Evolutionary conservation across 2,888 invertebrate genomes (phyloP).

Genomic region (Ennomos quercinarius): DNA sequence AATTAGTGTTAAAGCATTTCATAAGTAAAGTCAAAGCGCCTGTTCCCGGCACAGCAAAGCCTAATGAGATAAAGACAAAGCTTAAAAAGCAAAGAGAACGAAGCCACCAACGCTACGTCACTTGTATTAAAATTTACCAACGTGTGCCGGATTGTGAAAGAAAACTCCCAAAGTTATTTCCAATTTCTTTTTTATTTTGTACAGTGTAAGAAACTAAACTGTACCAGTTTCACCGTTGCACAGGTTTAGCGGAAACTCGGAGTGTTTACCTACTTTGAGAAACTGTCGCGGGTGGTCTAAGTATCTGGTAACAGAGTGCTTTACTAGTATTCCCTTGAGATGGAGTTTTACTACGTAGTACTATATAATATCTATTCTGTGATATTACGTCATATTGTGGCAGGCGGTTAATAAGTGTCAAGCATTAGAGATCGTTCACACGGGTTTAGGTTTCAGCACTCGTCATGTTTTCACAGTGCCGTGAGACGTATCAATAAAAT

Average conservation of each 20-base stretch:
- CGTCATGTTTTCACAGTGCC: constrained; percentile 6
- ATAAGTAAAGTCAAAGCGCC: constrained; percentile 25
- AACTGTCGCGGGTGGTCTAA: constrained; percentile 18
- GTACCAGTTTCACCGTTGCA: constrained; percentile 24
- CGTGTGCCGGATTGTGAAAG: constrained; percentile 50
- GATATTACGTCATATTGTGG: constrained; percentile 26
- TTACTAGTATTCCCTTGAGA: constrained; percentile 13
- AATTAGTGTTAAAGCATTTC: constrained; percentile 31
- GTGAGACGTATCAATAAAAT: constrained; percentile 14
- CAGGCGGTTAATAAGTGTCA: constrained; percentile 17
- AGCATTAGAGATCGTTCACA: constrained; percentile 20
- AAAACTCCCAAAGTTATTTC: constrained; percentile 56
- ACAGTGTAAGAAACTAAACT: constrained; percentile 24
- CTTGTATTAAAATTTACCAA: constrained; percentile 55
- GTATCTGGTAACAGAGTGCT: constrained; percentile 12
- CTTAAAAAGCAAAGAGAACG: constrained; percentile 48
- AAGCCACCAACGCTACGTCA: constrained; percentile 42
- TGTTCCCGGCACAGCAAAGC: constrained; percentile 26
- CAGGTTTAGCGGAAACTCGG: constrained; percentile 36
- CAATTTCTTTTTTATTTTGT: constrained; percentile 50
- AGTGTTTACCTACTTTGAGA: constrained; percentile 15
- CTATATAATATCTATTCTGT: too few species aligned
- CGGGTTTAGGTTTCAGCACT: constrained; percentile 23
- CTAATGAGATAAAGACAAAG: constrained; percentile 64
- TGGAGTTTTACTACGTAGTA: too few species aligned